A percentile compares a stretch with the other conserved stretches of the same genome.
These are phyloP conservation scores for Heterotilapia buettikoferi DNA, from an alignment of 2,113 vertebrate species.

Conservation along the genomic window DNA sequence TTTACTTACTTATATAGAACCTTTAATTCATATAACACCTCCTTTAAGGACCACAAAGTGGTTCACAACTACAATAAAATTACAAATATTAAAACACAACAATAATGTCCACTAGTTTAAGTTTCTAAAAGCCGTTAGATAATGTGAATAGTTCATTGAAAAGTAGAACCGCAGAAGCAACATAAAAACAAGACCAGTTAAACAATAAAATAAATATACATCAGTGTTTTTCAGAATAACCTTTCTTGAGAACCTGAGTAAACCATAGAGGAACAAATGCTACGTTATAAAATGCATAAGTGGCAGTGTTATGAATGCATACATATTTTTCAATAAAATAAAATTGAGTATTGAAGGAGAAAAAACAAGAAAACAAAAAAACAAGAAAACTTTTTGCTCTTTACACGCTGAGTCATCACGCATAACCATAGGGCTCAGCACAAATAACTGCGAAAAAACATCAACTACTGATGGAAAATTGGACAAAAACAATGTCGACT, in stretches of 20 bases:
- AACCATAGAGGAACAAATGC: not conserved
- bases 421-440: not conserved
- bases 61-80: not conserved
- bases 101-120: not conserved
- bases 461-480: not conserved
- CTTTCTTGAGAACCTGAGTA: not conserved
- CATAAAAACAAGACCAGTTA: not conserved
- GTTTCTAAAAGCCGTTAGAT: not conserved
- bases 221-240: not conserved
- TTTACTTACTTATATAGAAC: fast-evolving
- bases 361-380: no score
- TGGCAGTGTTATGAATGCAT: not conserved
- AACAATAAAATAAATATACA: not conserved
- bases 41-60: not conserved
- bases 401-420: not conserved
- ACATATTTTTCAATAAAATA: not conserved
- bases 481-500: not conserved
- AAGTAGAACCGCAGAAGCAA: not conserved
- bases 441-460: not conserved
- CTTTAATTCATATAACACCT: not conserved
- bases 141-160: not conserved
- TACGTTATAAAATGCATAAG: not conserved
- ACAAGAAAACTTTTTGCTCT: not conserved
- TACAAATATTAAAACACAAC: not conserved
- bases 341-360: not conserved